Evolutionary conservation across 2,797 vertebrate genomes (phyloP).

Genomic region (Tokudaia muenninki): DNA sequence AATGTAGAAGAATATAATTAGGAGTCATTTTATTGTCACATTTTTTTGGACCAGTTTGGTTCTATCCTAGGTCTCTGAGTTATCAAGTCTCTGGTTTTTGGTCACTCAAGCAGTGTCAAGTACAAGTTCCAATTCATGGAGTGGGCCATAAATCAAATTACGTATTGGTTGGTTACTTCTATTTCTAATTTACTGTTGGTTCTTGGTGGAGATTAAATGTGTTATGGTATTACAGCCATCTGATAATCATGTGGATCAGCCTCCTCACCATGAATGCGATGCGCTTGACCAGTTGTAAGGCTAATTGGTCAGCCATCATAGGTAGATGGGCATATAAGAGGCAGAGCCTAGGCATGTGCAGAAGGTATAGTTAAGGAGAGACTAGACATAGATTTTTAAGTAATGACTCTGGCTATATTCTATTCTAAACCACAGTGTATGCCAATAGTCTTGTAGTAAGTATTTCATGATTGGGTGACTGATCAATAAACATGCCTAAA

Average conservation of each 20-base stretch:
- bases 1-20: too few relatives aligned
- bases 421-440: background rate
- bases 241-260: background rate
- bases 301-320: background rate
- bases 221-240: background rate
- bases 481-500: background rate
- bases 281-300: background rate
- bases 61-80: background rate
- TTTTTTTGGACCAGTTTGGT: too few relatives aligned
- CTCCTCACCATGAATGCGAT: background rate
- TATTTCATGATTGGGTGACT: background rate
- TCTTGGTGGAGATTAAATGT: background rate
- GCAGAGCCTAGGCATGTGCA: background rate
- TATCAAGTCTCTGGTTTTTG: too few relatives aligned
- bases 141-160: background rate
- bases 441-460: background rate
- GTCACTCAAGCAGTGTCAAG: too few relatives aligned
- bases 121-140: too few relatives aligned
- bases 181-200: constrained; percentile 4
- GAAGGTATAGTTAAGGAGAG: background rate
- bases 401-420: background rate
- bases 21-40: too few relatives aligned
- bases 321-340: background rate
- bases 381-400: background rate
- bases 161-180: background rate